A percentile compares a stretch with the other conserved stretches of the same genome.
phyloP scores from a whole-genome alignment of 2,888 invertebrate species.

The Eurois occulta region DNA sequence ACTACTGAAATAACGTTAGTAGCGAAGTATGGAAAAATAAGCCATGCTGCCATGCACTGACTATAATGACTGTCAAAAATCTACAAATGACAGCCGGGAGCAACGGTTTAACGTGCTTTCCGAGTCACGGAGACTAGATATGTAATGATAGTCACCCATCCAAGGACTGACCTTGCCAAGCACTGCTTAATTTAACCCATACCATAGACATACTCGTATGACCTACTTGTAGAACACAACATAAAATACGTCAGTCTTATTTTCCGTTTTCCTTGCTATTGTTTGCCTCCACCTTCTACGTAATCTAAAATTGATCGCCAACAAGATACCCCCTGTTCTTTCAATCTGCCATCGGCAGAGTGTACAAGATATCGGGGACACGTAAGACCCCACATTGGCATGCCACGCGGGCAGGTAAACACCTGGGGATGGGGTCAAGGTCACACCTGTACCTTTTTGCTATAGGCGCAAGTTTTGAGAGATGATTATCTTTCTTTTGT shows the following conservation, averaged over 20 bases:
- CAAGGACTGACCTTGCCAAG: too few species aligned
- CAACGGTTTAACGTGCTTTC: too few species aligned
- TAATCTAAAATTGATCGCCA: conserved; percentile 52
- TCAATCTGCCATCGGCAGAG: conserved; percentile 43
- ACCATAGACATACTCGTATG: too few species aligned
- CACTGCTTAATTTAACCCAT: too few species aligned
- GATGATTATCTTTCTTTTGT: conserved; percentile 8
- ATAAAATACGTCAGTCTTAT: conserved; percentile 5
- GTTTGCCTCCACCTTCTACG: conserved; percentile 10
- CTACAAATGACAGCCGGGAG: too few species aligned
- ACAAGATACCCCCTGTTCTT: conserved; percentile 32
- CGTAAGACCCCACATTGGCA: conserved; percentile 69
- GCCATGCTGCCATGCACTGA: too few species aligned
- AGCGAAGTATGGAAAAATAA: too few species aligned
- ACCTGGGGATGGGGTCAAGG: conserved; percentile 74
- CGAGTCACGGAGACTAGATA: too few species aligned
- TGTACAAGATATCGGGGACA: conserved; percentile 57
- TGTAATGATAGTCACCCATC: too few species aligned
- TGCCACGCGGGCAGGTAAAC: conserved; percentile 72
- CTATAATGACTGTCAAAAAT: too few species aligned
- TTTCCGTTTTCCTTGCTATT: not conserved
- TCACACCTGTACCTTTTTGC: conserved; percentile 64
- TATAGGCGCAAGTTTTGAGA: conserved; percentile 57
- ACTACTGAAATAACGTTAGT: too few species aligned
- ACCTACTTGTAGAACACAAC: not conserved